phyloP scores from a whole-genome alignment of 2,113 vertebrate species.

The Stigmatopora argus region DNA sequence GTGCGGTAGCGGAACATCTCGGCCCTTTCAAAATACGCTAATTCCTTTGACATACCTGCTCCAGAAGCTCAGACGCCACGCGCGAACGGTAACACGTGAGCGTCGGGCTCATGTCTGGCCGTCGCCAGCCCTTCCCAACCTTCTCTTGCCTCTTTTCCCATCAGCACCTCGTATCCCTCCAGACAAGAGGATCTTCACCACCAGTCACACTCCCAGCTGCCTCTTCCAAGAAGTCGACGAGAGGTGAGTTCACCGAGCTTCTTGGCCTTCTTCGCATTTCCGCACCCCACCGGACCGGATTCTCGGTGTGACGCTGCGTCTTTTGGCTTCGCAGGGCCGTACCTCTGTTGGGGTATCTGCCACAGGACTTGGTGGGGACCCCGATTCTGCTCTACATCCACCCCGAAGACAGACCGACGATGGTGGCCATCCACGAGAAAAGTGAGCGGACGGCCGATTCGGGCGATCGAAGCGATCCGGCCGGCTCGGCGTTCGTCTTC shows the following conservation, averaged over 20 bases:
- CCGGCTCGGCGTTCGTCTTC: background rate
- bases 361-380: constrained; percentile 84
- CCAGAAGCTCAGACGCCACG: background rate
- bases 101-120: background rate
- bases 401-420: constrained; percentile 82
- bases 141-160: background rate
- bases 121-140: constrained; percentile 3
- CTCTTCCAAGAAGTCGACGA: constrained; percentile 90
- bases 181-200: constrained; percentile 88
- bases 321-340: constrained; percentile 69
- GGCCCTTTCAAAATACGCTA: background rate
- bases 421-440: constrained; percentile 88
- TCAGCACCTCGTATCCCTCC: constrained; percentile 84
- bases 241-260: constrained; percentile 53
- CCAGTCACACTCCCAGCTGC: constrained; percentile 84
- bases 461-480: too few species aligned
- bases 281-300: too few species aligned
- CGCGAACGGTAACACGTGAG: background rate
- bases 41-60: background rate
- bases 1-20: background rate
- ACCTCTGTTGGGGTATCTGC: constrained; percentile 82
- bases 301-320: too few species aligned
- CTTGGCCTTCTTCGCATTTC: background rate
- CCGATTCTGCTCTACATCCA: constrained; percentile 81
- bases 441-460: constrained; percentile 66